Evolutionary conservation across 2,888 invertebrate genomes (phyloP).

Genomic region (Drosophila mimetica): DNA sequence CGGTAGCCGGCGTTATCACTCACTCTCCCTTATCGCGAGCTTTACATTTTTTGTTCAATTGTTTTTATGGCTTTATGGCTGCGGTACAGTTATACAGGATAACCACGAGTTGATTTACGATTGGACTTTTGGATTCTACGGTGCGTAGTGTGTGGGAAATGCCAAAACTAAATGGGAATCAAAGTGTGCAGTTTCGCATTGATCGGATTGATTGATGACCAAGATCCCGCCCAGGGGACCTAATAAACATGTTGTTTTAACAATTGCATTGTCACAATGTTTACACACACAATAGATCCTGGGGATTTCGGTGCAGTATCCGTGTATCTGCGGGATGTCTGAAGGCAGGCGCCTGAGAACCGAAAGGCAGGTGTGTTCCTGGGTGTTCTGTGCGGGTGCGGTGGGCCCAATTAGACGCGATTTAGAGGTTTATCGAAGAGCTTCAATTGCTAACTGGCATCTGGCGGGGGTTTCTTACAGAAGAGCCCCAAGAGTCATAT

Average conservation of each 20-base stretch:
- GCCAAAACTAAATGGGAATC: conserved; percentile 28
- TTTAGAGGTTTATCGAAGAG: conserved; percentile 35
- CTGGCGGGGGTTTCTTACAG: conserved; percentile 3
- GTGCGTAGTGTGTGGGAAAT: conserved; percentile 59
- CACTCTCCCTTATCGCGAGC: conserved; percentile 60
- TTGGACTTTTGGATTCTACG: conserved; percentile 22
- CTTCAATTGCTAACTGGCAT: conserved; percentile 19
- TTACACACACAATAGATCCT: conserved; percentile 50
- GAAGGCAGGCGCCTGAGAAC: conserved; percentile 34
- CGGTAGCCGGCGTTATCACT: conserved; percentile 65
- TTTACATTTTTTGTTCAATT: conserved; percentile 42
- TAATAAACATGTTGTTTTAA: conserved; percentile 70
- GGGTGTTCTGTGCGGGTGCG: conserved; percentile 22
- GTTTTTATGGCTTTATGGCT: conserved; percentile 43
- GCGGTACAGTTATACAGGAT: conserved; percentile 40
- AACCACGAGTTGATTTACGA: conserved; percentile 59
- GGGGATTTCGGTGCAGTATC: conserved; percentile 11
- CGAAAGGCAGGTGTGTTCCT: conserved; percentile 9
- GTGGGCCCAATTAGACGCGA: conserved; percentile 36
- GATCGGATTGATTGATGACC: conserved; percentile 17
- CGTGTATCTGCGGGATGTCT: conserved; percentile 43
- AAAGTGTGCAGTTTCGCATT: conserved; percentile 17
- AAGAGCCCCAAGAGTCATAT: conserved; percentile 8
- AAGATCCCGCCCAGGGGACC: conserved; percentile 61
- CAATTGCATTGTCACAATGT: conserved; percentile 50